phyloP scores from a whole-genome alignment of 2,113 vertebrate genomes.

The Piaya cayana region DNA sequence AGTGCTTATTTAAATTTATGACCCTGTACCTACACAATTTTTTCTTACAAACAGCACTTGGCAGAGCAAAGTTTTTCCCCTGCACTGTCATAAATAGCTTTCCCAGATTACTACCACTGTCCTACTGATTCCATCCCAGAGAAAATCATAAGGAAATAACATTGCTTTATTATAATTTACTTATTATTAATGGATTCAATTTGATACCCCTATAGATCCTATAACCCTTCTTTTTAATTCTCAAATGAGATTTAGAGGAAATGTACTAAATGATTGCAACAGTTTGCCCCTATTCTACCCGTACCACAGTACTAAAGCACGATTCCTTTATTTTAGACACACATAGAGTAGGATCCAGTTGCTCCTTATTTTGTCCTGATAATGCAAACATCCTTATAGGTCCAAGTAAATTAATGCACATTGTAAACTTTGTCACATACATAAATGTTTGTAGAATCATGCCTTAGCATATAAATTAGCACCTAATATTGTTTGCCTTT shows the following conservation, averaged over 20 bases:
- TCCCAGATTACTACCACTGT: not conserved
- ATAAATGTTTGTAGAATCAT: not conserved
- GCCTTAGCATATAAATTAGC: constrained; percentile 10
- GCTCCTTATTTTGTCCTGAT: not conserved
- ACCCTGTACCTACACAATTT: rapidly evolving
- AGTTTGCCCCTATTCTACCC: not conserved
- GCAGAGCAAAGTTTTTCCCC: not conserved
- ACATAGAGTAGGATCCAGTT: rapidly evolving
- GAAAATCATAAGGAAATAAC: not conserved
- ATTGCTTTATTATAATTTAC: not conserved
- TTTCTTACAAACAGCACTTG: not conserved
- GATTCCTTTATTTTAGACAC: not conserved
- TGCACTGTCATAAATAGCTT: not conserved
- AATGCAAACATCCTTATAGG: not conserved
- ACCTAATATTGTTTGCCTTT: not conserved
- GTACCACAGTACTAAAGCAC: not conserved
- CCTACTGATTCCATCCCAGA: not conserved
- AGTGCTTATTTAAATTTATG: not conserved
- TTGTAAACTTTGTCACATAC: not conserved
- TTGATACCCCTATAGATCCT: not conserved
- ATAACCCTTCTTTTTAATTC: not conserved
- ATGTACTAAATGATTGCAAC: not conserved
- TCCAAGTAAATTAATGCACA: not conserved
- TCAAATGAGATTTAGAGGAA: not conserved
- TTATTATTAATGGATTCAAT: not conserved